Percentiles rank a stretch among this genome's conserved stretches.
phyloP scores from a whole-genome alignment of 2,888 invertebrate species.

The Epistrophella euchroma region DNA sequence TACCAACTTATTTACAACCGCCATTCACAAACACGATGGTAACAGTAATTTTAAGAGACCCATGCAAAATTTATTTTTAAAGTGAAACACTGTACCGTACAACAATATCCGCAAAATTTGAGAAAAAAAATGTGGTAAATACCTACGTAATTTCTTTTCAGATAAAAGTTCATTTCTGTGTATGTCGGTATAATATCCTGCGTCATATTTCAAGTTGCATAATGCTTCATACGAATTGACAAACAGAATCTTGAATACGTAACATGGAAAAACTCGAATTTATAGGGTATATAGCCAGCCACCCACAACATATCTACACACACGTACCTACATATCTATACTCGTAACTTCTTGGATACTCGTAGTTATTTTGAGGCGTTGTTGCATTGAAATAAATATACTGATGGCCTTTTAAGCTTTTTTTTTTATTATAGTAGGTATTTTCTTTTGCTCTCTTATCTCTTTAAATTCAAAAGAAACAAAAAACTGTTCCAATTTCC shows the following conservation, averaged over 20 bases:
- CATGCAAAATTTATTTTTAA: no score
- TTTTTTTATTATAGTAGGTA: slow-evolving; percentile 23
- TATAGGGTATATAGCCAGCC: no score
- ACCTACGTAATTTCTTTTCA: no score
- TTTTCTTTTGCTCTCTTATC: slow-evolving; percentile 40
- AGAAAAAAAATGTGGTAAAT: no score
- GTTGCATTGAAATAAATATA: neutral
- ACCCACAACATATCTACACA: neutral
- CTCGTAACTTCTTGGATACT: neutral
- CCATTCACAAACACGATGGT: no score
- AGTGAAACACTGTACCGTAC: no score
- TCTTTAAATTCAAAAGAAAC: slow-evolving; percentile 46
- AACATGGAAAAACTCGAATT: neutral
- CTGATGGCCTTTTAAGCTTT: neutral
- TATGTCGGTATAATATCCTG: neutral
- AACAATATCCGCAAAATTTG: no score
- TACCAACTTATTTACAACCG: no score
- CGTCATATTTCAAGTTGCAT: neutral
- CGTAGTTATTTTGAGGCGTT: neutral
- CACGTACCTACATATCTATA: no score
- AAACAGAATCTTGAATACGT: neutral
- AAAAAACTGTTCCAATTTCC: slow-evolving; percentile 58
- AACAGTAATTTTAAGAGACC: no score
- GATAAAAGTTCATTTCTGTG: no score
- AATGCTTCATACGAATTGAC: neutral